Evolutionary conservation across 2,888 invertebrate species (phyloP).

Genomic region (Hemaris fuciformis): DNA sequence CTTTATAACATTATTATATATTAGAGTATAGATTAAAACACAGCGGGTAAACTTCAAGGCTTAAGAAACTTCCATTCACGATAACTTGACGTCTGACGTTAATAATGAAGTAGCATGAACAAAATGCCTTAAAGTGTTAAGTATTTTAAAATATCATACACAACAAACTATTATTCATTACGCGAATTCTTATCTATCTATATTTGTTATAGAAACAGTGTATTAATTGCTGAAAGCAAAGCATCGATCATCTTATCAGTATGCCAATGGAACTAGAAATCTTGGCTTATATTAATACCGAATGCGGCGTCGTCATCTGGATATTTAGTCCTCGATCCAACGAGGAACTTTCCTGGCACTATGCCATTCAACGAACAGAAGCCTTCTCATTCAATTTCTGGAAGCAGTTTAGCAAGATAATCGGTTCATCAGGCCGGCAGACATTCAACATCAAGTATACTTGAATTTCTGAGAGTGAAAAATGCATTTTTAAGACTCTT

Average conservation of each 20-base stretch:
- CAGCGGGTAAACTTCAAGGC: too few species aligned
- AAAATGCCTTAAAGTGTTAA: too few species aligned
- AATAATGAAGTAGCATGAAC: too few species aligned
- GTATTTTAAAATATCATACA: too few species aligned
- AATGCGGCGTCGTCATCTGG: not conserved
- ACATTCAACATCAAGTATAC: not conserved
- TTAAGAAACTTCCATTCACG: too few species aligned
- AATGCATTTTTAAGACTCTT: too few species aligned
- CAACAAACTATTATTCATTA: too few species aligned
- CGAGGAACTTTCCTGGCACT: not conserved
- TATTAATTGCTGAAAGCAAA: not conserved
- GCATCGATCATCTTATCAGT: not conserved
- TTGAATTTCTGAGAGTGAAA: not conserved
- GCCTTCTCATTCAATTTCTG: slow-evolving; percentile 6
- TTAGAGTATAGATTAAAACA: too few species aligned
- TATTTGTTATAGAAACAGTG: not conserved
- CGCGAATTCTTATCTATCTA: too few species aligned
- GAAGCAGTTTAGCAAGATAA: not conserved
- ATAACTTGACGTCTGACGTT: too few species aligned
- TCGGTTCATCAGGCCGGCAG: not conserved
- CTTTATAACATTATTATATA: too few species aligned
- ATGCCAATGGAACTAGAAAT: not conserved
- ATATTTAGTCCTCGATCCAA: not conserved
- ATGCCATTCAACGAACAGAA: not conserved
- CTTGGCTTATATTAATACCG: not conserved